phyloP scores from a whole-genome alignment of 2,888 invertebrate genomes.

The Monochamus alternatus region DNA sequence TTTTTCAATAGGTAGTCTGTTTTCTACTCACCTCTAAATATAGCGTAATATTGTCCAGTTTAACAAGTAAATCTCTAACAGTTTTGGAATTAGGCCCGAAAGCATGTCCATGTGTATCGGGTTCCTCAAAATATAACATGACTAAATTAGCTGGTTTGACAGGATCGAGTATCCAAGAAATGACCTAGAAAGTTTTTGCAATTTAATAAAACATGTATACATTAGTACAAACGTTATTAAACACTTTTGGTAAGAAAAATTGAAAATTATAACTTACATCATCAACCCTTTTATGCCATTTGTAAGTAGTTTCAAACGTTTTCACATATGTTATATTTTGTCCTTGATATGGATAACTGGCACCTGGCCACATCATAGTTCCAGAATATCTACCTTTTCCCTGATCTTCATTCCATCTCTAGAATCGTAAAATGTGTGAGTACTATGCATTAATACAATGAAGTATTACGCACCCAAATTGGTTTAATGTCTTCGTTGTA shows the following conservation, averaged over 20 bases:
- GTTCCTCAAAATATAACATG: conserved; percentile 81
- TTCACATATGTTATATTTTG: conserved; percentile 70
- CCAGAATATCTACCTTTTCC: conserved; percentile 75
- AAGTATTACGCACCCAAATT: conserved; percentile 73
- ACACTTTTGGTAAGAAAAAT: background rate
- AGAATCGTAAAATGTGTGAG: conserved; percentile 49
- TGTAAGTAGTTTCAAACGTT: conserved; percentile 68
- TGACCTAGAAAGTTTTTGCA: conserved; percentile 64
- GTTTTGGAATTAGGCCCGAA: conserved; percentile 73
- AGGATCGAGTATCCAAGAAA: conserved; percentile 76
- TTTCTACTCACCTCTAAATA: conserved; percentile 72
- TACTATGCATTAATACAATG: background rate
- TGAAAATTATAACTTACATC: conserved; percentile 61
- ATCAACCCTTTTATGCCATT: conserved; percentile 75
- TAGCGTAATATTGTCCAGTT: conserved; percentile 73
- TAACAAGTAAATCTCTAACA: conserved; percentile 68
- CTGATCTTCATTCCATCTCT: conserved; percentile 75
- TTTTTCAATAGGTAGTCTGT: background rate
- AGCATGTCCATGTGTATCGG: conserved; percentile 78
- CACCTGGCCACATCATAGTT: conserved; percentile 82
- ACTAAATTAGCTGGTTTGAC: conserved; percentile 79
- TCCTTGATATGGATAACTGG: conserved; percentile 72
- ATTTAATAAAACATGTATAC: too few relatives aligned
- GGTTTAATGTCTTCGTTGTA: conserved; percentile 74
- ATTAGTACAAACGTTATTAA: background rate